Conservation (phyloP, 37 sponge, comb jelly and placozoan genomes). For the Aplysina aerophoba region DNA sequence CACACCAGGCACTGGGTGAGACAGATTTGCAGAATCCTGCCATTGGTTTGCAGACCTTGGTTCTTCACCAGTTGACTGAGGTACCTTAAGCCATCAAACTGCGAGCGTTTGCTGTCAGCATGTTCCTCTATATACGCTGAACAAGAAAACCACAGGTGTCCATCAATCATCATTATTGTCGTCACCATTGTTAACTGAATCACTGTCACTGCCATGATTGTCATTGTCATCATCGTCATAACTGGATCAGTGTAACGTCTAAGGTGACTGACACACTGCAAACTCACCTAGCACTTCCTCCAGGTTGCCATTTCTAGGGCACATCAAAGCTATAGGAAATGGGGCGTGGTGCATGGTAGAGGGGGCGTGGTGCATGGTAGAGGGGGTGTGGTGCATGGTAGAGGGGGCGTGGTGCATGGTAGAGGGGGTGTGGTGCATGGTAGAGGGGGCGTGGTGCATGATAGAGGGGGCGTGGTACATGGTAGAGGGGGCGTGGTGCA, state of each 20-base stretch:
- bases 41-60: slow-evolving; percentile 6
- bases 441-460: background rate
- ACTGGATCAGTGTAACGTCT: no score
- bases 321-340: background rate
- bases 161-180: no score
- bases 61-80: background rate
- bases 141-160: background rate
- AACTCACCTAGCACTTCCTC: slow-evolving; percentile 1
- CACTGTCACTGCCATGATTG: no score
- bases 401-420: no score
- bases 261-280: no score
- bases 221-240: no score
- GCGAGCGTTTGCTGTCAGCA: background rate
- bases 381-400: background rate
- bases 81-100: slow-evolving; percentile 20
- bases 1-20: no score
- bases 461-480: background rate
- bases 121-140: slow-evolving; percentile 50
- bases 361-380: background rate
- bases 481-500: background rate
- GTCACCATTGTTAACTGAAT: no score
- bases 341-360: no score
- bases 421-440: no score
- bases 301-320: background rate
- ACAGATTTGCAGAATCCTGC: no score